These are phyloP conservation scores for Osmerus mordax DNA, from an alignment of 2,113 vertebrate genomes.

Conservation along the genomic window DNA sequence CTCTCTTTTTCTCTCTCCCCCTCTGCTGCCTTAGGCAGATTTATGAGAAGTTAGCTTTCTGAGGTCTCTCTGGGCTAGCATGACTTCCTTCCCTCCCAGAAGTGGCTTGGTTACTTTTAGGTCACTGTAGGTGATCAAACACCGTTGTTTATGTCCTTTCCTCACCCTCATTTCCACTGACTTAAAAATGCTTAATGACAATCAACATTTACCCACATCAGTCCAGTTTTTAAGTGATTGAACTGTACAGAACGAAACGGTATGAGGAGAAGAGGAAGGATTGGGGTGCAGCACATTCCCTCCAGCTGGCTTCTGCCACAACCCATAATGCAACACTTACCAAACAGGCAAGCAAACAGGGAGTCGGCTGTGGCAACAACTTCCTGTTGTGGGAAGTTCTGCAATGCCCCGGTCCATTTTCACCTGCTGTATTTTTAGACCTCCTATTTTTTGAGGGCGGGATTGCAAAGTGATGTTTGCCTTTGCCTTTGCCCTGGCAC, in stretches of 20 bases:
- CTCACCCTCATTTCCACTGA: no score
- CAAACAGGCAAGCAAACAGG: neutral
- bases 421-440: slow-evolving; percentile 10
- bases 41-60: neutral
- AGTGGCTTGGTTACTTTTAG: no score
- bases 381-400: neutral
- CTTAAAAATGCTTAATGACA: no score
- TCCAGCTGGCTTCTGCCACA: neutral
- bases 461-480: neutral
- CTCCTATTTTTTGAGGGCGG: neutral
- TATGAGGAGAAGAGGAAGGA: neutral
- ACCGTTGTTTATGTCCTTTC: no score
- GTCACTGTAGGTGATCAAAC: no score
- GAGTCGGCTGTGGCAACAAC: neutral
- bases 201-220: neutral
- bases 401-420: neutral
- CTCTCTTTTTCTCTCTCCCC: slow-evolving; percentile 2
- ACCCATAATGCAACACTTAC: neutral
- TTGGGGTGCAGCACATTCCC: neutral
- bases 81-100: no score
- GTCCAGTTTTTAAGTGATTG: neutral
- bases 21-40: neutral
- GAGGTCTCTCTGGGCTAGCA: no score
- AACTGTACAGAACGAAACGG: neutral
- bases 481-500: neutral